Evolutionary conservation across 2,797 vertebrate species (phyloP).

Genomic region (Percopsis omiscomaycus): DNA sequence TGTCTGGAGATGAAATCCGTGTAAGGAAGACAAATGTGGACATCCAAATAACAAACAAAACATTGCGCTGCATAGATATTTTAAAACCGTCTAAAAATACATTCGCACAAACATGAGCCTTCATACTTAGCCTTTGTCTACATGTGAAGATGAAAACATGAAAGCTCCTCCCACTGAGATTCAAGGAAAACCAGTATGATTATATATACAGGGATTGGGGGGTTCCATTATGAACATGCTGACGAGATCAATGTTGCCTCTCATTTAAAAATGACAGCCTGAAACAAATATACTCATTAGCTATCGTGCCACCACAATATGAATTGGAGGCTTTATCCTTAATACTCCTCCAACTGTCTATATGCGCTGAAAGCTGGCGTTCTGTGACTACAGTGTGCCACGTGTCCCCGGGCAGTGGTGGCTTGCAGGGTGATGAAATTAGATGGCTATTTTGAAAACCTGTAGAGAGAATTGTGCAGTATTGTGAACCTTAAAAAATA

Average conservation of each 20-base stretch:
- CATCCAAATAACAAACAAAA: conserved; percentile 46
- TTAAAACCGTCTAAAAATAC: conserved; percentile 19
- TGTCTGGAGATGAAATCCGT: conserved; percentile 32
- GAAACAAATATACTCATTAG: conserved; percentile 73
- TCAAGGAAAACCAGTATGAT: conserved; percentile 29
- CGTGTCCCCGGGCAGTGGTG: conserved; percentile 30
- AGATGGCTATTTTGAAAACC: conserved; percentile 35
- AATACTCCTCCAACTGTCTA: conserved; percentile 45
- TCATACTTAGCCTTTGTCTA: conserved; percentile 32
- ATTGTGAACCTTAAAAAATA: conserved; percentile 25
- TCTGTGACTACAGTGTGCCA: conserved; percentile 35
- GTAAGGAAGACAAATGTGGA: conserved; percentile 28
- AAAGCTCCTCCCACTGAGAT: conserved; percentile 54
- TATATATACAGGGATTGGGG: conserved; percentile 40
- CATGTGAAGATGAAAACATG: conserved; percentile 62
- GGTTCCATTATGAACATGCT: conserved; percentile 59
- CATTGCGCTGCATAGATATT: conserved; percentile 34
- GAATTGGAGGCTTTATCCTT: conserved; percentile 52
- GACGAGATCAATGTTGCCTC: conserved; percentile 69
- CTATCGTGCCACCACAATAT: conserved; percentile 54
- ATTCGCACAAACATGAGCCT: conserved; percentile 24
- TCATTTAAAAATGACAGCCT: conserved; percentile 67
- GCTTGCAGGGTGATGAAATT: conserved; percentile 32
- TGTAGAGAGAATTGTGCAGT: conserved; percentile 26
- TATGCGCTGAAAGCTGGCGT: conserved; percentile 21